Conservation (phyloP, 53 echinoderm and acorn worm genomes). For the Echinometra lucunter region DNA sequence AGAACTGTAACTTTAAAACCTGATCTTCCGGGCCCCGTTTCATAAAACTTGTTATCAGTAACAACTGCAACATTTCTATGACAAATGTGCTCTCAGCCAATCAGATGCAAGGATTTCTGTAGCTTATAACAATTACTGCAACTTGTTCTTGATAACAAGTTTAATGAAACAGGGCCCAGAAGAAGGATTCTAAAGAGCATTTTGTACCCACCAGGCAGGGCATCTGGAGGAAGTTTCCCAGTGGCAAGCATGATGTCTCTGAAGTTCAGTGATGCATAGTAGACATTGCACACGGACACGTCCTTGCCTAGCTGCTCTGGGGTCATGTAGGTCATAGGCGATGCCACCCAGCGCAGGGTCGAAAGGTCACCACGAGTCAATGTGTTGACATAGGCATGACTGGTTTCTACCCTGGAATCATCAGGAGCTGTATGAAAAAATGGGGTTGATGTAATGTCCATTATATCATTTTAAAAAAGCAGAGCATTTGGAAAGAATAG, state of each 20-base stretch:
- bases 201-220: conserved; percentile 77
- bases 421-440: conserved; percentile 65
- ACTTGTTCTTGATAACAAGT: no score
- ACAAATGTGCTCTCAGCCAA: no score
- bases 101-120: no score
- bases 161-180: no score
- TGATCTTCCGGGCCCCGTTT: background rate
- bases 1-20: background rate
- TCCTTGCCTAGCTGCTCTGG: conserved; percentile 17
- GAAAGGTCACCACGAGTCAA: conserved; percentile 89
- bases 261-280: conserved; percentile 90
- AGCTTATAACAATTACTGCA: no score
- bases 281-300: conserved; percentile 73
- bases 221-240: conserved; percentile 92
- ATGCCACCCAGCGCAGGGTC: conserved; percentile 86
- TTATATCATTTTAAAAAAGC: background rate
- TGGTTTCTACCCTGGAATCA: conserved; percentile 60
- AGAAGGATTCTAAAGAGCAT: background rate
- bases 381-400: conserved; percentile 85
- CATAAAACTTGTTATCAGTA: no score
- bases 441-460: background rate
- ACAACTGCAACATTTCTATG: no score
- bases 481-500: no score
- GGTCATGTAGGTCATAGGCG: conserved; percentile 73
- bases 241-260: conserved; percentile 94